Conservation (phyloP, 2,113 vertebrate species). For the Centropus unirufus region DNA sequence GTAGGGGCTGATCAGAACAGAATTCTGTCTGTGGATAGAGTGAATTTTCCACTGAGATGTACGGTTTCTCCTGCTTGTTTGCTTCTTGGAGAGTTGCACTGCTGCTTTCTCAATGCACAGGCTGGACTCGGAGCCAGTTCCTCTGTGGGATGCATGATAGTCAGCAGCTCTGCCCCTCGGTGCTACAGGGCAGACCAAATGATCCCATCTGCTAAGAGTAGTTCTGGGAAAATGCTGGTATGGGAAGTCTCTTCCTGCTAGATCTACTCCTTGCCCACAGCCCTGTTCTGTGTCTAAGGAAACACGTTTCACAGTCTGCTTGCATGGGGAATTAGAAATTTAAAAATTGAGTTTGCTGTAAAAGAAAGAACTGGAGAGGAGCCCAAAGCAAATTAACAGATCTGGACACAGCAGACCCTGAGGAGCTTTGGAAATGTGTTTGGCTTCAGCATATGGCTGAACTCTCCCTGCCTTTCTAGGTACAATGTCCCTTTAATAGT, state of each 20-base stretch:
- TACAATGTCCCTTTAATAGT: constrained; percentile 57
- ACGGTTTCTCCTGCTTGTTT: accelerated
- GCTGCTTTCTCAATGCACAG: accelerated
- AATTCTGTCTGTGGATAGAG: neutral
- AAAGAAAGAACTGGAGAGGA: constrained; percentile 36
- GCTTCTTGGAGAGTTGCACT: neutral
- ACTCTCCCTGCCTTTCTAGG: constrained; percentile 28
- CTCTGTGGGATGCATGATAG: neutral
- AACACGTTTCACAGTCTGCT: neutral
- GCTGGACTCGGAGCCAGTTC: neutral
- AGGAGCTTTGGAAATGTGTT: constrained; percentile 9
- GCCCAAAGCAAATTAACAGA: constrained; percentile 55
- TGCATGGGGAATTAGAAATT: neutral
- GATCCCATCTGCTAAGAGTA: neutral
- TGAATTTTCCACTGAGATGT: accelerated
- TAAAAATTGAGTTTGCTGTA: neutral
- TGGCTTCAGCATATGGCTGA: constrained; percentile 22
- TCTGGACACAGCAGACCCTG: constrained; percentile 16
- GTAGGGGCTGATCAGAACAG: neutral
- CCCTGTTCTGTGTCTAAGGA: neutral
- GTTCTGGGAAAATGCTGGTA: neutral
- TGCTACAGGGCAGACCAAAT: neutral
- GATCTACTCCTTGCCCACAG: neutral
- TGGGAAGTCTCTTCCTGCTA: neutral
- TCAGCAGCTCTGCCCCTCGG: neutral